Evolutionary conservation across 2,113 vertebrate species (phyloP).

Genomic region (Bungarus multicinctus): DNA sequence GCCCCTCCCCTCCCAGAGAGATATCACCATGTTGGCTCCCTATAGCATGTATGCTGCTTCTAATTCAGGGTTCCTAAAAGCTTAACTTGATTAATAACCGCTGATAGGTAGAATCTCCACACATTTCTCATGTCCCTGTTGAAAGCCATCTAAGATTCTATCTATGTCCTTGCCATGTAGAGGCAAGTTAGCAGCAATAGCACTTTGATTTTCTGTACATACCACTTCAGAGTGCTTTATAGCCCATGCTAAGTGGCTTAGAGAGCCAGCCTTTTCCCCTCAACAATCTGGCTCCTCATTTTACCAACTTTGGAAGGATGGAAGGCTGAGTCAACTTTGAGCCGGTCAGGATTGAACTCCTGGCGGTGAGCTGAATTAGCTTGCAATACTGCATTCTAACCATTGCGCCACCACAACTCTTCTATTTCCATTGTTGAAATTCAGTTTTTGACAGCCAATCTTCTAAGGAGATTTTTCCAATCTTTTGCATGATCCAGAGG

Average conservation of each 20-base stretch:
- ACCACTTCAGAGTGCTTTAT: neutral
- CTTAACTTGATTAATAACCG: neutral
- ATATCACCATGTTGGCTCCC: neutral
- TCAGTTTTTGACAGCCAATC: neutral
- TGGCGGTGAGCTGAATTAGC: neutral
- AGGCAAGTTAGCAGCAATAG: neutral
- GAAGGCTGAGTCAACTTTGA: neutral
- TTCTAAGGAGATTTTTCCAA: neutral
- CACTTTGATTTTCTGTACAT: neutral
- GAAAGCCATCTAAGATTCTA: neutral
- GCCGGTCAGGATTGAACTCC: neutral
- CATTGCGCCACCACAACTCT: neutral
- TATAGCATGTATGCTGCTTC: neutral
- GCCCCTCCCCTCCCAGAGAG: neutral
- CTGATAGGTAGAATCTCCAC: neutral
- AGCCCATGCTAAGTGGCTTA: neutral
- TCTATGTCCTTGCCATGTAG: neutral
- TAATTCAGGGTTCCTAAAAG: neutral
- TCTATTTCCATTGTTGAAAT: neutral
- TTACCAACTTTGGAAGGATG: neutral
- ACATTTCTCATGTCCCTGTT: neutral
- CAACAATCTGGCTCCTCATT: neutral
- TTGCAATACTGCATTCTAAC: neutral
- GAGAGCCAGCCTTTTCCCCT: neutral
- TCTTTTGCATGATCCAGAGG: neutral